Conservation (phyloP, 2,888 invertebrate genomes). For the Rhamphomyia laevipes region DNA sequence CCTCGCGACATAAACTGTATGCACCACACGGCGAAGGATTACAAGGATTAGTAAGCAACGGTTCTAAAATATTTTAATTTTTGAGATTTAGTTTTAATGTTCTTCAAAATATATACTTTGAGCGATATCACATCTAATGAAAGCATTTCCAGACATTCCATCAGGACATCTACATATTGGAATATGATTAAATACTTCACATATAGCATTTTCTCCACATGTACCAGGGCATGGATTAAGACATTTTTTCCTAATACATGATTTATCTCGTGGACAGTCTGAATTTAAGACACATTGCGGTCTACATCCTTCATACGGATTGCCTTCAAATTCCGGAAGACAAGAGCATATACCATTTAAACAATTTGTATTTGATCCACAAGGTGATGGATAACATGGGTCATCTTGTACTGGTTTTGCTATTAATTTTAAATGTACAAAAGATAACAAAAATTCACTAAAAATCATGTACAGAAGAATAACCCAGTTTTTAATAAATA, state of each 20-base stretch:
- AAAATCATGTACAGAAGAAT: too few species aligned
- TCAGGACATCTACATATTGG: slow-evolving; percentile 65
- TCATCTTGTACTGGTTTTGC: slow-evolving; percentile 23
- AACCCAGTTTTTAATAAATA: not conserved
- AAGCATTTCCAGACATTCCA: slow-evolving; percentile 70
- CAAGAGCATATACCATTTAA: slow-evolving; percentile 58
- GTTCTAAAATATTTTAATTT: slow-evolving; percentile 29
- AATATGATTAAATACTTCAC: slow-evolving; percentile 65
- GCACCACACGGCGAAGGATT: slow-evolving; percentile 61
- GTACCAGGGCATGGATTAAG: slow-evolving; percentile 60
- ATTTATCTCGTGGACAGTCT: slow-evolving; percentile 54
- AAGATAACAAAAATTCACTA: not conserved
- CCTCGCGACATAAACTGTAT: slow-evolving; percentile 54
- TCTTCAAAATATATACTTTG: slow-evolving; percentile 19
- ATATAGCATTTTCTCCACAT: slow-evolving; percentile 66
- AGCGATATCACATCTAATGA: slow-evolving; percentile 46
- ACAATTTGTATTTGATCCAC: slow-evolving; percentile 62
- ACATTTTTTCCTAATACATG: slow-evolving; percentile 65
- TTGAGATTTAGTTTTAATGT: not conserved
- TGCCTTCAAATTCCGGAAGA: slow-evolving; percentile 57
- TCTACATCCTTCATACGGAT: slow-evolving; percentile 60
- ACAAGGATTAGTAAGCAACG: slow-evolving; percentile 47
- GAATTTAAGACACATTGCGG: slow-evolving; percentile 68
- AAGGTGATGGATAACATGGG: slow-evolving; percentile 66
- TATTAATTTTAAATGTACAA: slow-evolving; percentile 16